Conservation (phyloP, 2,113 vertebrate genomes). For the Malurus elegans region DNA sequence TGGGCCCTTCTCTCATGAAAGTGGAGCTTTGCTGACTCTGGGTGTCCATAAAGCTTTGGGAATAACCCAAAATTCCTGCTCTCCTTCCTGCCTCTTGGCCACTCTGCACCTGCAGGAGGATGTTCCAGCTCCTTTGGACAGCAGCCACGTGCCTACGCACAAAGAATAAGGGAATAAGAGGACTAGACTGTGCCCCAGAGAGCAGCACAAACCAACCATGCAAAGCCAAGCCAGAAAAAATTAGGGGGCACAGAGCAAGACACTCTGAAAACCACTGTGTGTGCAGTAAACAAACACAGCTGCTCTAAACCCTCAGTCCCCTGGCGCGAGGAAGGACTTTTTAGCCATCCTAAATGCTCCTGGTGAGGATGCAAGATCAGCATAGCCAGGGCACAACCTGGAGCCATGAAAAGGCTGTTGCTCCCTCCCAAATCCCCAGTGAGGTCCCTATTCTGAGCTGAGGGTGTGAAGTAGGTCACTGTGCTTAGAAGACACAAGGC, state of each 20-base stretch:
- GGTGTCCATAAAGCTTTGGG: background rate
- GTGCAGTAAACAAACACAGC: background rate
- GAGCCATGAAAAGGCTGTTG: background rate
- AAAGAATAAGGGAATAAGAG: background rate
- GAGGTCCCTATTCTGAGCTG: background rate
- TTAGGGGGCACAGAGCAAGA: background rate
- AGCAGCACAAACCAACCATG: background rate
- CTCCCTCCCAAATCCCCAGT: background rate
- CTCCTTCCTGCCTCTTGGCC: background rate
- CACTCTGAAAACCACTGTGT: background rate
- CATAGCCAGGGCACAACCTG: background rate
- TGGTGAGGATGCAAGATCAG: background rate
- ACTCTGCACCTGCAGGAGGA: background rate
- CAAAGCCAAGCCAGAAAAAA: background rate
- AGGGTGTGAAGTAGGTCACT: slow-evolving; percentile 3
- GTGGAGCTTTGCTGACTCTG: background rate
- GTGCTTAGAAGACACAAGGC: slow-evolving; percentile 21
- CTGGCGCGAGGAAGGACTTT: background rate
- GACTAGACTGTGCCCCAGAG: background rate
- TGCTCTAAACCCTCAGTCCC: background rate
- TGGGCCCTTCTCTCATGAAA: background rate
- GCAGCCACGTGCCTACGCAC: background rate
- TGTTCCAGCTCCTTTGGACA: background rate
- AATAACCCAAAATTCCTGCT: background rate
- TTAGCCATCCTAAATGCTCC: accelerated